A percentile compares a stretch with the other conserved stretches of the same genome.
phyloP scores from a whole-genome alignment of 2,113 vertebrate genomes.

The Coptodon bakossiorum region DNA sequence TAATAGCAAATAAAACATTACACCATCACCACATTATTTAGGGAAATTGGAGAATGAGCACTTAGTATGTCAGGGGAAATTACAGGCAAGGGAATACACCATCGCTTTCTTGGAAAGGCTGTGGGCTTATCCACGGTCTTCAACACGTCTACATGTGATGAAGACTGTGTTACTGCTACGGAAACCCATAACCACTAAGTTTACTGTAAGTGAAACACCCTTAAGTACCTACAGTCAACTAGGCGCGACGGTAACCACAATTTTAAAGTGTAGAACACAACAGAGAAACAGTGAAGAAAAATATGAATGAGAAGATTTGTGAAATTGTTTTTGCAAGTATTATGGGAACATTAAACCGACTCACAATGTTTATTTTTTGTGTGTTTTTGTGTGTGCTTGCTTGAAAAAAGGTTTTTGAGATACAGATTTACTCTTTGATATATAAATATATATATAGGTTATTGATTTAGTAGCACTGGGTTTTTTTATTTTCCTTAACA shows the following conservation, averaged over 20 bases:
- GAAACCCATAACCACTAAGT: constrained; percentile 10
- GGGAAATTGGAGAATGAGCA: constrained; percentile 39
- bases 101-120: constrained; percentile 13
- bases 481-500: background rate
- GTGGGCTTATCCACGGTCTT: constrained; percentile 22
- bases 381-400: fast-evolving
- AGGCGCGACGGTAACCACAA: background rate
- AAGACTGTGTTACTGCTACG: background rate
- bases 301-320: background rate
- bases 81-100: constrained; percentile 31
- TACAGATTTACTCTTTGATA: background rate
- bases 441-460: background rate
- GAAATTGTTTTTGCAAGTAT: background rate
- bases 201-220: constrained; percentile 13
- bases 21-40: constrained; percentile 36
- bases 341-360: background rate
- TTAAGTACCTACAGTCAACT: constrained; percentile 4
- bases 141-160: background rate
- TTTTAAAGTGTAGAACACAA: background rate
- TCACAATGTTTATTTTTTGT: background rate
- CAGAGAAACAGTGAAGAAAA: background rate
- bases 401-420: background rate
- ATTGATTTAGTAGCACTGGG: background rate
- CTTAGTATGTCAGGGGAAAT: constrained; percentile 42
- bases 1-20: constrained; percentile 21